These are phyloP conservation scores for Hofmannophila pseudospretella DNA, from an alignment of 2,888 invertebrate genomes.

Conservation along the genomic window DNA sequence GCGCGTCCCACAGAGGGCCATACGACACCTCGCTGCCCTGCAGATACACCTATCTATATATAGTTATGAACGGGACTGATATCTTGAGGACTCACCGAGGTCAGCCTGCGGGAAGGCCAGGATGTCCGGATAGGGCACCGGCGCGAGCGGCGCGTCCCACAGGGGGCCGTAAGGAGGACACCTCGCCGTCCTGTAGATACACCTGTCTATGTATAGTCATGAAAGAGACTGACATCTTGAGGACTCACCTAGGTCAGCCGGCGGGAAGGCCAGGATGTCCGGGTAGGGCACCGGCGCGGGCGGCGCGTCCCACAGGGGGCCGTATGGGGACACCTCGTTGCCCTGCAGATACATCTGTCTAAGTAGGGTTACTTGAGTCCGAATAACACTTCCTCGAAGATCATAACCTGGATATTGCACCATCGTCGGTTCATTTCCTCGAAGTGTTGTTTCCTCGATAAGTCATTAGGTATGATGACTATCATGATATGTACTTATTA, in stretches of 20 bases:
- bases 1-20: slow-evolving; percentile 81
- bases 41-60: too few relatives aligned
- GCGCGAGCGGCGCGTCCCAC: slow-evolving; percentile 81
- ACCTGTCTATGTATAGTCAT: too few relatives aligned
- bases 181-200: slow-evolving; percentile 62
- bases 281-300: slow-evolving; percentile 82
- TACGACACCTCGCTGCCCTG: slow-evolving; percentile 78
- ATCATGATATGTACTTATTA: too few relatives aligned
- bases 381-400: too few relatives aligned
- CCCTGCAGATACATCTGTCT: slow-evolving; percentile 44
- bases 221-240: too few relatives aligned
- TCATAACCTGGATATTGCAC: too few relatives aligned
- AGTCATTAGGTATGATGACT: too few relatives aligned
- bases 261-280: slow-evolving; percentile 84
- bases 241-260: slow-evolving; percentile 76
- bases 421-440: too few relatives aligned
- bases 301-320: slow-evolving; percentile 81
- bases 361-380: too few relatives aligned
- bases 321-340: slow-evolving; percentile 76
- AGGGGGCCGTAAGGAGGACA: slow-evolving; percentile 78
- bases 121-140: slow-evolving; percentile 83
- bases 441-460: too few relatives aligned
- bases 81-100: slow-evolving; percentile 56
- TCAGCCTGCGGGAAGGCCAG: slow-evolving; percentile 84
- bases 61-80: too few relatives aligned